Percentiles rank a stretch among this genome's conserved stretches.
phyloP scores from a whole-genome alignment of 2,888 invertebrate species.

The Ctenicera cuprea region DNA sequence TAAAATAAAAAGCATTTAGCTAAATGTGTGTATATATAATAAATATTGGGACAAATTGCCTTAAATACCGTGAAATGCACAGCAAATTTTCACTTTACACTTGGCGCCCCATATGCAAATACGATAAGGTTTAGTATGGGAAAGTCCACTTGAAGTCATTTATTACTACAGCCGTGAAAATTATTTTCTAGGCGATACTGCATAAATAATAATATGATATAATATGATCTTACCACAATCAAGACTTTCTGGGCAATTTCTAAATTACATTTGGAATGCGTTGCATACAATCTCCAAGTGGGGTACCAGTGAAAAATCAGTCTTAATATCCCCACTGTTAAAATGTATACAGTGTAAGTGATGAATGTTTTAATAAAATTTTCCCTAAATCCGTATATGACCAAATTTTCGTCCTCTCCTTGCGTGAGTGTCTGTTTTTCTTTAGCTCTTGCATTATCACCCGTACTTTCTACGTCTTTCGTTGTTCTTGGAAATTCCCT shows the following conservation, averaged over 20 bases:
- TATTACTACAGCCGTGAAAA: too few species aligned
- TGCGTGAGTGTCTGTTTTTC: conserved; percentile 27
- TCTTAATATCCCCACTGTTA: conserved; percentile 85
- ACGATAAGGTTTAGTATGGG: too few species aligned
- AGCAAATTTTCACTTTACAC: too few species aligned
- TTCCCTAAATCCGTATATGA: conserved; percentile 80
- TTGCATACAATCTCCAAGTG: conserved; percentile 83
- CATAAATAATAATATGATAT: too few species aligned
- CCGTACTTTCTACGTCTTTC: neutral
- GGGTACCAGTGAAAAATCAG: conserved; percentile 94
- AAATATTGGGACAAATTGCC: too few species aligned
- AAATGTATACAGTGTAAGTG: conserved; percentile 78
- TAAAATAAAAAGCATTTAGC: too few species aligned
- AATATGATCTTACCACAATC: conserved; percentile 50
- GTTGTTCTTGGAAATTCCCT: neutral
- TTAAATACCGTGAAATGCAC: too few species aligned
- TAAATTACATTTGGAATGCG: conserved; percentile 82
- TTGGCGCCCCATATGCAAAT: too few species aligned
- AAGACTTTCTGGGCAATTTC: conserved; percentile 79
- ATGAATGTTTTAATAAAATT: conserved; percentile 75
- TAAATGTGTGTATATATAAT: too few species aligned
- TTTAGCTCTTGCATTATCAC: conserved; percentile 7
- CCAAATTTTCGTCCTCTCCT: conserved; percentile 67
- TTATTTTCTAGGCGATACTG: too few species aligned
- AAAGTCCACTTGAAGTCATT: too few species aligned